phyloP scores from a whole-genome alignment of 2,888 invertebrate species.

The Tetranychus piercei region DNA sequence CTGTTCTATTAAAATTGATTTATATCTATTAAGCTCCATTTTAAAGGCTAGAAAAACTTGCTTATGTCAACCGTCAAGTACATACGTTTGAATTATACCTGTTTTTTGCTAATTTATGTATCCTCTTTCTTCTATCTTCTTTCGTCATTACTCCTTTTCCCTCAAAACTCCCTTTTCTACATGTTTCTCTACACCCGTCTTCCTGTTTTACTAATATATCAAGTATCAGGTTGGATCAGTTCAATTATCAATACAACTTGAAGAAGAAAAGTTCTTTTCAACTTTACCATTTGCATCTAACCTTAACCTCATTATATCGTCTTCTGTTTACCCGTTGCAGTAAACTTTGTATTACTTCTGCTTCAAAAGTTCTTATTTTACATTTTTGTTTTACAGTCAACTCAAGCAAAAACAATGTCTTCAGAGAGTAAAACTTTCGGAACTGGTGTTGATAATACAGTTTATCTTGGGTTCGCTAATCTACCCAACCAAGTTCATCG shows the following conservation, averaged over 20 bases:
- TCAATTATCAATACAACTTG: no score
- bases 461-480: slow-evolving; percentile 58
- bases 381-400: background rate
- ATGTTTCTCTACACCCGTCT: background rate
- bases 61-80: background rate
- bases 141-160: background rate
- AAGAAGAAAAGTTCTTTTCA: background rate
- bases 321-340: background rate
- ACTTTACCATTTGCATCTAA: background rate
- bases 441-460: background rate
- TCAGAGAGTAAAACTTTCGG: background rate
- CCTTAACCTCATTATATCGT: background rate
- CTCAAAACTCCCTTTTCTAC: background rate
- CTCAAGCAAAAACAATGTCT: background rate
- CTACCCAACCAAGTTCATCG: slow-evolving; percentile 88
- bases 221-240: no score
- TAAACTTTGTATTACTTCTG: background rate
- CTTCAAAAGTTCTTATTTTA: background rate
- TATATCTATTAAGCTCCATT: background rate
- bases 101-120: background rate
- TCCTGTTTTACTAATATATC: slow-evolving; percentile 5
- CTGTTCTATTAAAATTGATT: background rate
- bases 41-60: background rate
- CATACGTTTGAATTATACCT: background rate
- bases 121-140: background rate